Percentiles rank a stretch among this genome's conserved stretches.
These are phyloP conservation scores for Carterocephalus palaemon DNA, from an alignment of 2,888 invertebrate species.

Conservation along the genomic window DNA sequence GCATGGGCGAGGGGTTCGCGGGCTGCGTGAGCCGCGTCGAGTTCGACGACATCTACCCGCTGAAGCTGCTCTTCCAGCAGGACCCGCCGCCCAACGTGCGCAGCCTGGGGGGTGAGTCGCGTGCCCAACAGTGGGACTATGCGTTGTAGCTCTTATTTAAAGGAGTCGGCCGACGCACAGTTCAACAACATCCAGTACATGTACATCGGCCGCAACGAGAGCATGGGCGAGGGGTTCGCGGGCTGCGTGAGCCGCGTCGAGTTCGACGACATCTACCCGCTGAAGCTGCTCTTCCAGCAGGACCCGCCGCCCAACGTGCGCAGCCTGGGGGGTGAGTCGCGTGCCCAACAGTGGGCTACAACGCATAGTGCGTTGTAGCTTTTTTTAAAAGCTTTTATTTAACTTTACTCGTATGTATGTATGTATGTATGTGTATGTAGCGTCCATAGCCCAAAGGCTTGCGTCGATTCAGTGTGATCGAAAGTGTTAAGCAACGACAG, in stretches of 20 bases:
- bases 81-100: conserved; percentile 91
- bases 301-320: conserved; percentile 91
- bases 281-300: conserved; percentile 97
- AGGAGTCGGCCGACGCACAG: conserved; percentile 96
- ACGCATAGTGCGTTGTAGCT: too few relatives aligned
- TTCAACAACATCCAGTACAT: conserved; percentile 98
- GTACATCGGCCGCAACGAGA: conserved; percentile 96
- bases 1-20: conserved; percentile 92
- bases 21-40: conserved; percentile 97
- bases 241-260: conserved; percentile 97
- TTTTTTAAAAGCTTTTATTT: too few relatives aligned
- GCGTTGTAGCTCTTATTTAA: too few relatives aligned
- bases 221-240: conserved; percentile 92
- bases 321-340: conserved; percentile 83
- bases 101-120: conserved; percentile 83
- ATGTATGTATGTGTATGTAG: too few relatives aligned
- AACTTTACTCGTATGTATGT: too few relatives aligned
- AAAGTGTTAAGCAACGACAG: too few relatives aligned
- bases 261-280: conserved; percentile 97
- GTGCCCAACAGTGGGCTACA: too few relatives aligned
- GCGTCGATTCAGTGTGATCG: too few relatives aligned
- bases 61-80: conserved; percentile 97
- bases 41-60: conserved; percentile 97
- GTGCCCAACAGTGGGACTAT: too few relatives aligned
- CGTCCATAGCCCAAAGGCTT: too few relatives aligned